These are phyloP conservation scores for Heliocidaris tuberculata DNA, from an alignment of 35 echinoderm and acorn worm genomes.

Conservation along the genomic window DNA sequence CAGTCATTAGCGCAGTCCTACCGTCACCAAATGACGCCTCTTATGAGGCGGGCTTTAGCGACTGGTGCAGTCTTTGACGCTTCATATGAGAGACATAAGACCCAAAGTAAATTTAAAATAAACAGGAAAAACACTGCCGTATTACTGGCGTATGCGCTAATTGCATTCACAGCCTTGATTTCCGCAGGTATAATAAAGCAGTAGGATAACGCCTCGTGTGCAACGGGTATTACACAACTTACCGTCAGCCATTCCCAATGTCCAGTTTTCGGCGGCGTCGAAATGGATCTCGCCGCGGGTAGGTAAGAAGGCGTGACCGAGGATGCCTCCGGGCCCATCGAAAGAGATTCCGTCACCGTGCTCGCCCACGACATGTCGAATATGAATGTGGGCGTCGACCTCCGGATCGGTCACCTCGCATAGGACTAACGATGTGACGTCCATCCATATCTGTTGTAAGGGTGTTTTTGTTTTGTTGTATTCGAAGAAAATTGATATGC, in stretches of 20 bases:
- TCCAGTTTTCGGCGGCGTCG: not conserved
- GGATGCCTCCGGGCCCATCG: not conserved
- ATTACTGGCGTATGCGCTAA: too few relatives aligned
- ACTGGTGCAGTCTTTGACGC: too few relatives aligned
- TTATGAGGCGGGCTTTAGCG: too few relatives aligned
- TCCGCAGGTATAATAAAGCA: too few relatives aligned
- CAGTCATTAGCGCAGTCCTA: too few relatives aligned
- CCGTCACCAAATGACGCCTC: too few relatives aligned
- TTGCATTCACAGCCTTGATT: too few relatives aligned
- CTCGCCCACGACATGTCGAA: not conserved
- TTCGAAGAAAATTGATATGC: too few relatives aligned
- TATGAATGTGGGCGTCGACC: conserved; percentile 1
- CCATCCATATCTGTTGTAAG: conserved; percentile 3
- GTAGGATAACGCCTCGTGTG: too few relatives aligned
- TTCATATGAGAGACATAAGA: too few relatives aligned
- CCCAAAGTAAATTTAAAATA: too few relatives aligned
- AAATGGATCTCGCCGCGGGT: not conserved
- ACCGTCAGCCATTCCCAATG: not conserved
- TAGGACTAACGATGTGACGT: not conserved
- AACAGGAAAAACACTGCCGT: too few relatives aligned
- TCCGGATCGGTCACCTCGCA: conserved; percentile 1
- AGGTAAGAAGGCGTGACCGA: conserved; percentile 19
- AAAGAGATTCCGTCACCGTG: conserved; percentile 27
- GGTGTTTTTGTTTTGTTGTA: not conserved
- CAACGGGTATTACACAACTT: not conserved